Evolutionary conservation across 2,888 invertebrate genomes (phyloP).

Genomic region (Pteria penguin): DNA sequence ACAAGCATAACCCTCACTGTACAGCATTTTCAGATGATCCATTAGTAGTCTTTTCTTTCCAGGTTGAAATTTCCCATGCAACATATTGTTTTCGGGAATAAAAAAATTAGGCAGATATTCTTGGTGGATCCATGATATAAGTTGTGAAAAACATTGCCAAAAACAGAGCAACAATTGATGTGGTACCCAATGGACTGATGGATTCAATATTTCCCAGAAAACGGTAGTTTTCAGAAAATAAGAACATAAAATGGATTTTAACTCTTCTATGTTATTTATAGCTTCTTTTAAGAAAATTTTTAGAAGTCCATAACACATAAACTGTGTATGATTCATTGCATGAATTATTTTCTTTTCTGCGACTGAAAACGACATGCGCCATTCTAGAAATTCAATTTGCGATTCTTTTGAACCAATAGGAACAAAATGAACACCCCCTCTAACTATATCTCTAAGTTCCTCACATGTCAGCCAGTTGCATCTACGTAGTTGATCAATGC

Average conservation of each 20-base stretch:
- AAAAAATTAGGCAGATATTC: constrained; percentile 13
- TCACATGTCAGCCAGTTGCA: not conserved
- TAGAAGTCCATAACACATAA: constrained; percentile 8
- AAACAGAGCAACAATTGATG: not conserved
- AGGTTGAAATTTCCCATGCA: not conserved
- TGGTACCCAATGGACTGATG: not conserved
- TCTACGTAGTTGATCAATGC: not conserved
- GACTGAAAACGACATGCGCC: constrained; percentile 11
- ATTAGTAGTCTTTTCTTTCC: not conserved
- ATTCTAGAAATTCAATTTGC: constrained; percentile 2
- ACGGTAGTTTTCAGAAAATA: constrained; percentile 12
- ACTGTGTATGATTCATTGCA: constrained; percentile 8
- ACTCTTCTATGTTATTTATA: not conserved
- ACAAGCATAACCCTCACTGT: not conserved
- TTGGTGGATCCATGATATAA: not conserved
- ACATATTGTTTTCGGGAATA: constrained; percentile 18
- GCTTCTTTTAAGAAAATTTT: constrained; percentile 14
- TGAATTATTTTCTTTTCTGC: constrained; percentile 13
- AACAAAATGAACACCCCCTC: constrained; percentile 7
- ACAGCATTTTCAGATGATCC: not conserved
- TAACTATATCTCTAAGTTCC: not conserved
- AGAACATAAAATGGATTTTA: constrained; percentile 9
- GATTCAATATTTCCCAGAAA: constrained; percentile 10
- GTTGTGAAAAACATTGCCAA: constrained; percentile 3
- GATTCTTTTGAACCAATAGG: not conserved